A percentile compares a stretch with the other conserved stretches of the same genome.
Evolutionary conservation across 2,797 vertebrate genomes (phyloP).

Genomic region (Crocidura indochinensis): DNA sequence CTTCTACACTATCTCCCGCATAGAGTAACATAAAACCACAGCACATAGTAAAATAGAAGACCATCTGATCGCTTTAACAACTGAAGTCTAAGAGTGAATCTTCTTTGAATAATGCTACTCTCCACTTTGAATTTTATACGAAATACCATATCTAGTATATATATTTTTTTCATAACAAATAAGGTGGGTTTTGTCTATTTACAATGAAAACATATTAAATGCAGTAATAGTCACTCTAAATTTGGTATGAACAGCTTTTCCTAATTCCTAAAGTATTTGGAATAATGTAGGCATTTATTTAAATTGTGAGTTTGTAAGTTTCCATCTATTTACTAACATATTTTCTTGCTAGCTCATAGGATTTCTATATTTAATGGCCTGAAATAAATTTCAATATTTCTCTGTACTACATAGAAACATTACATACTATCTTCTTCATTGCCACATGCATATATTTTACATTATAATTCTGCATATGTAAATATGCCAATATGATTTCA

Average conservation of each 20-base stretch:
- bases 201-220: background rate
- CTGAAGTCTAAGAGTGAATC: constrained; percentile 36
- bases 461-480: constrained; percentile 66
- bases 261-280: constrained; percentile 36
- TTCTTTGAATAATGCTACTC: background rate
- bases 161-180: constrained; percentile 1
- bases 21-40: background rate
- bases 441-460: constrained; percentile 19
- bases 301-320: constrained; percentile 34
- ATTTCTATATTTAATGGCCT: background rate
- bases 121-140: constrained; percentile 1
- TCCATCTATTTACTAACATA: constrained; percentile 32
- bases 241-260: background rate
- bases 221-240: background rate
- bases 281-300: constrained; percentile 42
- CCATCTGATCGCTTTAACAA: constrained; percentile 15
- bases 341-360: background rate
- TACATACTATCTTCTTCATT: background rate
- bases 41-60: background rate
- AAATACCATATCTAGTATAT: background rate
- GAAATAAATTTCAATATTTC: constrained; percentile 51
- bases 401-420: constrained; percentile 50
- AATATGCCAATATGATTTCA: constrained; percentile 63
- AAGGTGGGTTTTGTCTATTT: background rate
- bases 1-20: background rate